A percentile compares a stretch with the other conserved stretches of the same genome.
These are phyloP conservation scores for Plagiodera versicolora DNA, from an alignment of 2,888 invertebrate species.

Conservation along the genomic window DNA sequence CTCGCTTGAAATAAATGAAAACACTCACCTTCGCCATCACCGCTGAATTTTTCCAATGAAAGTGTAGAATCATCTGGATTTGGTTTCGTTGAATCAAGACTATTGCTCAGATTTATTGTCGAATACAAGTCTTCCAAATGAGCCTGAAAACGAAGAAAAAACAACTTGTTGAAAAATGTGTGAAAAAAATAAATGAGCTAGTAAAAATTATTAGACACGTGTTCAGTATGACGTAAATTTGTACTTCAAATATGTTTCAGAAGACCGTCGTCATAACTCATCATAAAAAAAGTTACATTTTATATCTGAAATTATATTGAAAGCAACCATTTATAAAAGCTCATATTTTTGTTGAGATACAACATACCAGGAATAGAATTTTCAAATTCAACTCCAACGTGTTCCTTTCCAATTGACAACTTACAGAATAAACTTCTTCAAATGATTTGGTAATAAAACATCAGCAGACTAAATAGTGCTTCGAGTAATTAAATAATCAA, in stretches of 20 bases:
- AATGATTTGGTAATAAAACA: too few relatives aligned
- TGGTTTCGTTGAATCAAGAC: constrained; percentile 16
- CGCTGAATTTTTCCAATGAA: constrained; percentile 16
- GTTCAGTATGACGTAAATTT: constrained; percentile 35
- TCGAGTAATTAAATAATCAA: too few relatives aligned
- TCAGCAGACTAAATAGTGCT: too few relatives aligned
- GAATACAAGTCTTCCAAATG: constrained; percentile 32
- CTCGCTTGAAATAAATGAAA: constrained; percentile 17
- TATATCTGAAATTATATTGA: too few relatives aligned
- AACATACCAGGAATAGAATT: too few relatives aligned
- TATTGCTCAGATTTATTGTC: constrained; percentile 24
- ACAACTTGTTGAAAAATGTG: background rate
- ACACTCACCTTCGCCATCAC: constrained; percentile 22
- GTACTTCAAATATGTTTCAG: constrained; percentile 42
- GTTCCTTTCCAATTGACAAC: too few relatives aligned
- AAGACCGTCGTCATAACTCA: constrained; percentile 47
- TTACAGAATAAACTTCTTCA: too few relatives aligned
- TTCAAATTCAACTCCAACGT: too few relatives aligned
- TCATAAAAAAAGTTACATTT: constrained; percentile 28
- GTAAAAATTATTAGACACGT: background rate
- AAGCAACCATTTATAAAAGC: too few relatives aligned
- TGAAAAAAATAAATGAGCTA: background rate
- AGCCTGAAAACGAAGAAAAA: constrained; percentile 34
- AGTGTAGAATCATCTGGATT: constrained; percentile 26
- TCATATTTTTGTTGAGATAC: too few relatives aligned